A percentile compares a stretch with the other conserved stretches of the same genome.
Evolutionary conservation across 64 coral and sea anemone genomes (phyloP).

Genomic region (Porites australiensis): DNA sequence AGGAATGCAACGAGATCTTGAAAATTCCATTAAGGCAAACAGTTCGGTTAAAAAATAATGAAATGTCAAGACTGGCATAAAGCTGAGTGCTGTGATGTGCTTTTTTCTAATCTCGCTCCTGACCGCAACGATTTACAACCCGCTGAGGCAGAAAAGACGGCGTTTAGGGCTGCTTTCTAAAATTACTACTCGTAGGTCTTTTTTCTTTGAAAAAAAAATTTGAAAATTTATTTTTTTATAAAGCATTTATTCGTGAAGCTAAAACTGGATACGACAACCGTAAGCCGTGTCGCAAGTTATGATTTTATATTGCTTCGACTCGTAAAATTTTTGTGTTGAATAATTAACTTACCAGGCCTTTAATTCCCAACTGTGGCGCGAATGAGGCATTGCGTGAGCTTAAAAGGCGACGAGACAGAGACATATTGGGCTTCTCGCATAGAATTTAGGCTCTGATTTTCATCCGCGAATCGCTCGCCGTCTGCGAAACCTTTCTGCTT

Average conservation of each 20-base stretch:
- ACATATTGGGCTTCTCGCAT: not conserved
- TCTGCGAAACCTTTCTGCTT: conserved; percentile 20
- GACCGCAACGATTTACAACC: no score
- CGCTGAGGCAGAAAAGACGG: no score
- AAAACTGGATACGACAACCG: not conserved
- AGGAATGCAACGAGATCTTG: conserved; percentile 26
- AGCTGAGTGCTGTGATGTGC: not conserved
- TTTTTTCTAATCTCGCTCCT: not conserved
- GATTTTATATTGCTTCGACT: not conserved
- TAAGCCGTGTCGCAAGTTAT: not conserved
- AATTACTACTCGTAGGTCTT: not conserved
- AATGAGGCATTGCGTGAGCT: conserved; percentile 25
- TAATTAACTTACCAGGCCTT: conserved; percentile 50
- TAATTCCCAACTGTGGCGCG: conserved; percentile 39
- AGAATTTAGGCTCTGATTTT: not conserved
- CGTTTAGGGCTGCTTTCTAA: no score
- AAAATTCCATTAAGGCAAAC: conserved; percentile 28
- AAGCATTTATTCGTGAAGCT: not conserved
- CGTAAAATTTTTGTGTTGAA: not conserved
- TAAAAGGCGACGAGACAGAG: conserved; percentile 3
- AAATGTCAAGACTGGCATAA: not conserved
- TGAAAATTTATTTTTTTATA: not conserved
- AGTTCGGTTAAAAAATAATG: not conserved
- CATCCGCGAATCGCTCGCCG: not conserved
- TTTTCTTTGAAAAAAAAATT: not conserved